Evolutionary conservation across 2,797 vertebrate genomes (phyloP).

Genomic region (Aeoliscus strigatus): DNA sequence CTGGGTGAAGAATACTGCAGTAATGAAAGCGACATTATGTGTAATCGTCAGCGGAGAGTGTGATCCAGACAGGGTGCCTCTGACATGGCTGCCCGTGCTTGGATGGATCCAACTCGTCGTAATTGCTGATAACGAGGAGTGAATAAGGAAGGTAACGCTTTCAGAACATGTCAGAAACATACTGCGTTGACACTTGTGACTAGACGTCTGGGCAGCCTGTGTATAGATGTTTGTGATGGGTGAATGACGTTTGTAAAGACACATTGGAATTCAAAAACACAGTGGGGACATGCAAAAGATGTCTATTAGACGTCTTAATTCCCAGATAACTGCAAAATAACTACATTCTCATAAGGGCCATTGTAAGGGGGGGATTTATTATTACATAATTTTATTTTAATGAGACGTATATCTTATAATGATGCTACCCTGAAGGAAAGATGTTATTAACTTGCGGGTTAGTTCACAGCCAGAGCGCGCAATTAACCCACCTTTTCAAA

Average conservation of each 20-base stretch:
- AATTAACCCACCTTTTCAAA: slow-evolving; percentile 68
- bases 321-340: slow-evolving; percentile 39
- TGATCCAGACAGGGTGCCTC: slow-evolving; percentile 29
- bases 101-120: slow-evolving; percentile 7
- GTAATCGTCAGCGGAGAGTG: slow-evolving; percentile 54
- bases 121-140: slow-evolving; percentile 27
- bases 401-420: slow-evolving; percentile 66
- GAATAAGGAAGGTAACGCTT: slow-evolving; percentile 10
- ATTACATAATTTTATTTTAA: slow-evolving; percentile 74
- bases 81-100: slow-evolving; percentile 34
- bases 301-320: slow-evolving; percentile 41
- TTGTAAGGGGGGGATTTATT: slow-evolving; percentile 62
- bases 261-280: too few species aligned
- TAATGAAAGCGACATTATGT: slow-evolving; percentile 56
- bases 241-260: too few species aligned
- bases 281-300: slow-evolving; percentile 7
- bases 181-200: too few species aligned
- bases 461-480: slow-evolving; percentile 54
- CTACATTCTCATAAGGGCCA: slow-evolving; percentile 50
- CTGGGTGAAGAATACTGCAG: slow-evolving; percentile 25
- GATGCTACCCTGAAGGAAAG: slow-evolving; percentile 66
- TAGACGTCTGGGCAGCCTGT: too few species aligned
- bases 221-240: too few species aligned
- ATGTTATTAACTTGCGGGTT: slow-evolving; percentile 74
- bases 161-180: slow-evolving; percentile 9